Base-by-base conservation (phyloP, 2,797 vertebrate species). In the Dermochelys coriacea region DNA sequence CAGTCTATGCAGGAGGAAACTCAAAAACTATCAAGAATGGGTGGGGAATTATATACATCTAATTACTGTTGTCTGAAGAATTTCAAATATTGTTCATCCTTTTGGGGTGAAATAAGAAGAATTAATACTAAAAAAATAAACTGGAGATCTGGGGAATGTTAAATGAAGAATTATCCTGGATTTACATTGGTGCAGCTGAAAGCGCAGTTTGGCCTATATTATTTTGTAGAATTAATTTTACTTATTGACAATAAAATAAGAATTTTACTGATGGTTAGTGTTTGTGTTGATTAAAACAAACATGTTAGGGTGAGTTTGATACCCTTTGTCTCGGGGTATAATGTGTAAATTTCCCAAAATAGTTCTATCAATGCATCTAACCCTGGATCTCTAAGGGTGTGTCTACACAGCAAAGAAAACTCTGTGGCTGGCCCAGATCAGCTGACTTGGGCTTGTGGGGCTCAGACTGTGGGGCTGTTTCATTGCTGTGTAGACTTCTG, bases 221-320 rank as follows among this genome's bases (percentile, higher is more conserved):
- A 71, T 85, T 59, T 85, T 93, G 45, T 81, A 93, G 61, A 95
- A 95, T 90, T 86, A 95, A 95, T 91, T 86, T 94, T 90, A 84
- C 84, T 91, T 87, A 52, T 61, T 64, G 86, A 14, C 55, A 90
- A 29, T 91, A 88, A 93, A 71, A 41, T 68, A 71, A 90, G 31
- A 91, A 80, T 89, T 93, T 84, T 95, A 45, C 81, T 91, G 81
- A 90, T 85, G 51, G 75, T 64, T 88, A 75, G 59, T 93, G 21
- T 50, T 88, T 52, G 1, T 88, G 59, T 88, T 31, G 18, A 86
- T 95, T 96, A 91, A 82, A 86, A 84, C 6, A 25, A 88, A 84
- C 15, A 91, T 91, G 3, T 81, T 86, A 25, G 12, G 89, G 89
- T 9, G 79, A 94, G 57, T 19, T 3, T 71, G 37, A 71, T 71